These are phyloP conservation scores for Lissonota sp. DNA, from an alignment of 2,888 invertebrate genomes.

Conservation along the genomic window DNA sequence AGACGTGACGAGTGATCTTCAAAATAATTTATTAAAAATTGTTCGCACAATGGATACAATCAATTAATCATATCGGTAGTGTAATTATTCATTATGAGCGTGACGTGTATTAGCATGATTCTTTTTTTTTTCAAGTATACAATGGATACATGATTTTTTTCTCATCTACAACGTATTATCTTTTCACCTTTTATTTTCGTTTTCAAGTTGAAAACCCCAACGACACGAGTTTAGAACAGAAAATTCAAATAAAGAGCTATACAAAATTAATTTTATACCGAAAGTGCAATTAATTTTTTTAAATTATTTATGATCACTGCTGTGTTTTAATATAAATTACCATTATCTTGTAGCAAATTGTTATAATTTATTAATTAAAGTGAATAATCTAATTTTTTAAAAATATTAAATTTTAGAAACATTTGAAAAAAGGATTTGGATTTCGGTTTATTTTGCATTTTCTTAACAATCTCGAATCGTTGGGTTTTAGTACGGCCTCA, in stretches of 20 bases:
- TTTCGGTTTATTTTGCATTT: not conserved
- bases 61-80: slow-evolving; percentile 70
- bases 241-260: too few relatives aligned
- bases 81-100: slow-evolving; percentile 80
- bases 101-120: slow-evolving; percentile 79
- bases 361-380: too few relatives aligned
- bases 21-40: slow-evolving; percentile 83
- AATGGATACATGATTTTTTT: slow-evolving; percentile 49
- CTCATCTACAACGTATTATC: slow-evolving; percentile 47
- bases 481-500: slow-evolving; percentile 14
- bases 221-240: slow-evolving; percentile 26
- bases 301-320: too few relatives aligned
- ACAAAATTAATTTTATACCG: too few relatives aligned
- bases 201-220: slow-evolving; percentile 9
- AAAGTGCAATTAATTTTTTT: too few relatives aligned
- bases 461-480: slow-evolving; percentile 10
- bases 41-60: slow-evolving; percentile 78
- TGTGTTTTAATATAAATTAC: too few relatives aligned
- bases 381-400: too few relatives aligned
- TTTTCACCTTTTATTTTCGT: slow-evolving; percentile 18
- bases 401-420: too few relatives aligned
- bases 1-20: slow-evolving; percentile 73
- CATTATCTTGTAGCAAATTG: too few relatives aligned
- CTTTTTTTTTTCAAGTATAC: slow-evolving; percentile 22
- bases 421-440: too few relatives aligned